Evolutionary conservation across 2,113 vertebrate species (phyloP).

Genomic region (Rhadina sibilatrix): DNA sequence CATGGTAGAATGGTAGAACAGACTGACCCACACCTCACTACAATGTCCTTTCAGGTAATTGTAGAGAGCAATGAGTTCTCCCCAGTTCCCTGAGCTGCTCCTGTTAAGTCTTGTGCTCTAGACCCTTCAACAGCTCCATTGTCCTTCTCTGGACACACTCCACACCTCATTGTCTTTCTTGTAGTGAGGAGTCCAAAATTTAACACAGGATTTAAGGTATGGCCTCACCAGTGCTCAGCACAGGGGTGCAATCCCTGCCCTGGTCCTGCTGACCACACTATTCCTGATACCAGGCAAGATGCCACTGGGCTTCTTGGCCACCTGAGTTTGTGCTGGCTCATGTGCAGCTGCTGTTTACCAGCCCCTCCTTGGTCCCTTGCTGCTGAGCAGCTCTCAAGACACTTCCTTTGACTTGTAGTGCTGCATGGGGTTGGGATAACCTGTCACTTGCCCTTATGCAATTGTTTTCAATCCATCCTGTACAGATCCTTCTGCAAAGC

Average conservation of each 20-base stretch:
- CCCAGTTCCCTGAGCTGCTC: background rate
- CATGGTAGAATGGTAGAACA: background rate
- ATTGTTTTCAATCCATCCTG: background rate
- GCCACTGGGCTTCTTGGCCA: background rate
- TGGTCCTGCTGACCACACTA: background rate
- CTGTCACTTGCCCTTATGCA: fast-evolving
- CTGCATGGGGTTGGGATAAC: no score
- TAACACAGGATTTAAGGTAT: background rate
- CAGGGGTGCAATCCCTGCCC: background rate
- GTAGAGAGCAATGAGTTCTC: background rate
- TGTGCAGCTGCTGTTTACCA: background rate
- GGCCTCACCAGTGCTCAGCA: no score
- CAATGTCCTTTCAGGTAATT: background rate
- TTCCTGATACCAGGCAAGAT: no score
- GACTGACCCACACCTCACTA: background rate
- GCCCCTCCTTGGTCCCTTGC: background rate
- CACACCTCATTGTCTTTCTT: background rate
- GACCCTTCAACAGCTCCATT: background rate
- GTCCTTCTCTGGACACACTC: background rate
- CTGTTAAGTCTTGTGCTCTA: background rate
- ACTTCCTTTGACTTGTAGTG: no score
- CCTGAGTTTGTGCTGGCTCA: background rate
- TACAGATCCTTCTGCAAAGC: background rate
- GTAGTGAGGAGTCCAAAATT: background rate
- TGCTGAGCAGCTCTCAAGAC: background rate